Percentiles rank a stretch among this genome's conserved stretches.
Conservation (phyloP, 2,113 vertebrate genomes). For the Cyprinus carpio region DNA sequence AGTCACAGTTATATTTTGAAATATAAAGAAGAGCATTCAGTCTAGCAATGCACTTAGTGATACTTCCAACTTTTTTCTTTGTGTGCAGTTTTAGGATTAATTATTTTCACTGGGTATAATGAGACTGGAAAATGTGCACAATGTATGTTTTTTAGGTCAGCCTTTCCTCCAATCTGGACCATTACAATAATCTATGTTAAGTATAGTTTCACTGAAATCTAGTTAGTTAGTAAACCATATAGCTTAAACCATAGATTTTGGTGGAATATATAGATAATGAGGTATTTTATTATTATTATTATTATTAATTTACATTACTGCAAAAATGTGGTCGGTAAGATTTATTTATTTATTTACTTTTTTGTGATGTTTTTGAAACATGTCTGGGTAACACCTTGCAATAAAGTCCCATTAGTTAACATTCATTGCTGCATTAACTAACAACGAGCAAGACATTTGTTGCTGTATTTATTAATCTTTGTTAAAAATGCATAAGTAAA, state of each 20-base stretch:
- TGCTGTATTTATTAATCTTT: background rate
- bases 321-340: too few relatives aligned
- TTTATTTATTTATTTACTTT: too few relatives aligned
- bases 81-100: background rate
- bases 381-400: background rate
- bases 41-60: background rate
- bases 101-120: background rate
- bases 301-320: background rate
- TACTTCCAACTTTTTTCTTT: background rate
- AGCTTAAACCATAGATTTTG: background rate
- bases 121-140: background rate
- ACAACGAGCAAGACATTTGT: background rate
- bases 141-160: background rate
- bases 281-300: background rate
- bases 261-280: background rate
- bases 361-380: too few relatives aligned
- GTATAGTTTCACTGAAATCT: background rate
- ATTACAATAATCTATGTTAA: background rate
- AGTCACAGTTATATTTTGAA: conserved; percentile 3
- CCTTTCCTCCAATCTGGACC: background rate
- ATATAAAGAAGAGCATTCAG: conserved; percentile 17
- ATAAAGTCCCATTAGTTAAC: background rate
- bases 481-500: too few relatives aligned
- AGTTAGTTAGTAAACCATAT: background rate
- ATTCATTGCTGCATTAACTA: background rate